Evolutionary conservation across 2,113 vertebrate genomes (phyloP).

Genomic region (Ictalurus furcatus): DNA sequence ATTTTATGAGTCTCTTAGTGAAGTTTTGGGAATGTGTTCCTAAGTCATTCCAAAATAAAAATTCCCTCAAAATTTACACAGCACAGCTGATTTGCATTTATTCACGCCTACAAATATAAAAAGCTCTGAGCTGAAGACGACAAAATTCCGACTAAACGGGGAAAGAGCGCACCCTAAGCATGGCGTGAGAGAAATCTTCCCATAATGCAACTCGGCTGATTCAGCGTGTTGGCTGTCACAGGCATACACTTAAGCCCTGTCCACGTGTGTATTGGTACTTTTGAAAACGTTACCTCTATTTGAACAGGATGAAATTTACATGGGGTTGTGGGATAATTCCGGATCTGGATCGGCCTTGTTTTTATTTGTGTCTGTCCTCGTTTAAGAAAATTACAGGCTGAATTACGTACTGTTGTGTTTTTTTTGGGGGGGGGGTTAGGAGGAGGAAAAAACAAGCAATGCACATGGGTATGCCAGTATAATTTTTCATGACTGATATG

Average conservation of each 20-base stretch:
- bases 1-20: neutral
- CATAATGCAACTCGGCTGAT: neutral
- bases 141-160: neutral
- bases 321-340: neutral
- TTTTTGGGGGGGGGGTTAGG: no score
- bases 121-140: neutral
- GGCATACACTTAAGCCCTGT: neutral
- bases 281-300: neutral
- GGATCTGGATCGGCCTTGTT: neutral
- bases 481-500: no score
- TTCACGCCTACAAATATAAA: neutral
- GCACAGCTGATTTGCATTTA: neutral
- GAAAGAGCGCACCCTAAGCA: neutral
- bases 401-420: neutral
- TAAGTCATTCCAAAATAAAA: neutral
- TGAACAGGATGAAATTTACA: neutral
- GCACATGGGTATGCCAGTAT: no score
- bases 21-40: neutral
- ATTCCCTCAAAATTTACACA: neutral
- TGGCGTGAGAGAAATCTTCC: neutral
- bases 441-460: no score
- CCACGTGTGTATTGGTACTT: neutral
- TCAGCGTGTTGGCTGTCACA: neutral
- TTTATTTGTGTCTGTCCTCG: accelerated
- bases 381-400: neutral